Percentiles rank a stretch among this genome's conserved stretches.
Evolutionary conservation across 2,797 vertebrate genomes (phyloP).

Genomic region (Acridotheres tristis): DNA sequence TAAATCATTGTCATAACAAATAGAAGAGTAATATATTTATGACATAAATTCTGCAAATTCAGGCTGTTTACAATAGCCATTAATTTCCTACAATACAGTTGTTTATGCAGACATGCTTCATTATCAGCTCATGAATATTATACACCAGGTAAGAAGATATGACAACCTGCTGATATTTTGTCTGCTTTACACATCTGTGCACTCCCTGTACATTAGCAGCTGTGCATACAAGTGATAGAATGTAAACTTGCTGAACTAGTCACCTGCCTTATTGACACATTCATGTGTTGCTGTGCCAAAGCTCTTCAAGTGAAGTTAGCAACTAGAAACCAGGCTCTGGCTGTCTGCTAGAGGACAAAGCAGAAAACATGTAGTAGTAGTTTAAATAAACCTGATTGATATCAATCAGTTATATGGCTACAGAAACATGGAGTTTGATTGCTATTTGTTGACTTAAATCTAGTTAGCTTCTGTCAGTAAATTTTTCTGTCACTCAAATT

Average conservation of each 20-base stretch:
- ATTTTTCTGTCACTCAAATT: background rate
- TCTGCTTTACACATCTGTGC: constrained; percentile 50
- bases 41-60: background rate
- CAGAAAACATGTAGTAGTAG: background rate
- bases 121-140: background rate
- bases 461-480: background rate
- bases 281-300: constrained; percentile 1
- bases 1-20: background rate
- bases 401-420: background rate
- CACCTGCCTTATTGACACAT: constrained; percentile 21
- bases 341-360: background rate
- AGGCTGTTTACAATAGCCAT: background rate
- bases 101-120: background rate
- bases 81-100: background rate
- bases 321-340: constrained; percentile 2
- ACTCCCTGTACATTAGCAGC: background rate
- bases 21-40: background rate
- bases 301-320: constrained; percentile 2
- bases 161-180: constrained; percentile 16
- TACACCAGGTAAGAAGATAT: background rate
- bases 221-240: constrained; percentile 54
- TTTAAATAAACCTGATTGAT: constrained; percentile 28
- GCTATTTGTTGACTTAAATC: constrained; percentile 18
- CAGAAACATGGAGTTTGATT: background rate
- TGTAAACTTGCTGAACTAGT: constrained; percentile 11